Base-by-base conservation (phyloP, 2,113 vertebrate species). In the Poeciliopsis occidentalis region DNA sequence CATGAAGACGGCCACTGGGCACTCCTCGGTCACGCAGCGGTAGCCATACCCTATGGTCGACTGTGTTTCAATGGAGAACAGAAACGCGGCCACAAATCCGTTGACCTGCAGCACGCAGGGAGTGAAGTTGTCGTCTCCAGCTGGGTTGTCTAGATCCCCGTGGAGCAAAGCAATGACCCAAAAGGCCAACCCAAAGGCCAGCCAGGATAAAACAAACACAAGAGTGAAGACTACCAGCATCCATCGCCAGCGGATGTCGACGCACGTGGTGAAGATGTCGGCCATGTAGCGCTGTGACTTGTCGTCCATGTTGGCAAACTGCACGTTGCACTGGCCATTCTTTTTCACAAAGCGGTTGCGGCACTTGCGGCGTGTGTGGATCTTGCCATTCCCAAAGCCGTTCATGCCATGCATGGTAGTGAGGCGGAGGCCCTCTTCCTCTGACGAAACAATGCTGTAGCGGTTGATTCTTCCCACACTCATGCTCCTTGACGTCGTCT, bases 51-150 rank as follows among this genome's bases (percentile, higher is more conserved):
- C 98, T 0, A 99, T 99, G 8, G 98, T 98, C 1, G 98, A 99
- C 91, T 99, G 98, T 0, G 98, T 99, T 93, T 99, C 97, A 0
- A 99, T 98, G 90, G 98, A 99, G 93, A 99, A 99, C 12, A 99
- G 94, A 90, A 99, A 99, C 61, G 98, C 97, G 0, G 97, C 98
- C 88, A 98, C 95, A 84, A 99, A 99, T 86, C 98, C 97, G 1
- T 98, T 98, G 60, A 99, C 98, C 82, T 99, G 97, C 15, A 97
- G 92, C 72, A 99, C 96, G 0, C 98, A 99, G 3, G 98, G 98
- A 7, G 96, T 98, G 89, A 97, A 97, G 81, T 95, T 96, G 67
- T 96, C 95, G 0, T 97, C 96, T 0, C 96, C 95, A 0, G 92
- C 93, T 0, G 96, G 95, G 84, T 96, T 97, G 89, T 98, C 98